Base-by-base conservation (phyloP, 1,140 invertebrate genomes). In the Leptinotarsa lineolata region DNA sequence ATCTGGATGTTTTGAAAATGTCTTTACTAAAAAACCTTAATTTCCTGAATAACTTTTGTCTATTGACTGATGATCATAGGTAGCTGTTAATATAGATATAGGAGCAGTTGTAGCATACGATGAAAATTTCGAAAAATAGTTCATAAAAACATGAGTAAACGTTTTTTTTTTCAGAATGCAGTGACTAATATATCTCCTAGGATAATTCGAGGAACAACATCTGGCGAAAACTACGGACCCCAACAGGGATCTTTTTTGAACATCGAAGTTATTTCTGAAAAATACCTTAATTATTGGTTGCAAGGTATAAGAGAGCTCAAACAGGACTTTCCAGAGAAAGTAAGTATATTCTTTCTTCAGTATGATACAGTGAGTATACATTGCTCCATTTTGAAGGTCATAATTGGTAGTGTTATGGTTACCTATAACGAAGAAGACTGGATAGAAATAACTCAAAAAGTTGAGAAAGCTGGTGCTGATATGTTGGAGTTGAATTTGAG, bases 401-500 rank as follows among this genome's bases (percentile, higher is more conserved):
- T 99, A 3, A 97, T 99, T 81, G 97, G 96, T 16, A 98, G 95
- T 80, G 97, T 99, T 76, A 99, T 99, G 97, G 98, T 96, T 81
- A 88, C 91, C 4, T 97, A 93, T 84, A 93, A 93, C 80, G 89
- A 93, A 84, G 87, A 87, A 2, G 97, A 99, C 85, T 99, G 98
- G 98, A 91, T 86, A 20, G 88, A 92, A 81, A 83, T 99, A 46
- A 90, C 96, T 0, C 86, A 87, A 79, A 92, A 88, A 84, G 91
- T 95, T 5, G 95, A 95, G 86, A 87, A 88, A 4, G 90, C 95
- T 13, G 97, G 97, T 2, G 91, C 97, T 1, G 96, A 99, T 88
- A 97, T 95, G 1, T 86, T 99, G 4, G 98, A 99, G 85, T 85
- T 99, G 46, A 99, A 99, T 88, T 85, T 99, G 5, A 98, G 95